Conservation (phyloP, 2,113 vertebrate genomes). For the Nothoprocta perdicaria region DNA sequence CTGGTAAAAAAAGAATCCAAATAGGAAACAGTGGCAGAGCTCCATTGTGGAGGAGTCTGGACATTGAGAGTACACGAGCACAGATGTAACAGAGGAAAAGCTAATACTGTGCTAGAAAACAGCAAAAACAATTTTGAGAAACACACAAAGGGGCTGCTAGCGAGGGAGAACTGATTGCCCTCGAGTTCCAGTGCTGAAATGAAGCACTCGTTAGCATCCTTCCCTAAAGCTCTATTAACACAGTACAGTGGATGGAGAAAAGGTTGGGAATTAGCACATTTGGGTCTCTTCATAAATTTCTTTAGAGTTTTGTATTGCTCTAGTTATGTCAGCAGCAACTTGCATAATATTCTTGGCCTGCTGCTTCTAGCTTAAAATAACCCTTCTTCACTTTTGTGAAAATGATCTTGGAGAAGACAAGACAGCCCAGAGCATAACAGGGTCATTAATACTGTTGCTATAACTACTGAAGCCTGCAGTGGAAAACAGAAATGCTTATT, state of each 20-base stretch:
- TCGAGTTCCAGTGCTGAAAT: background rate
- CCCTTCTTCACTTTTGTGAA: background rate
- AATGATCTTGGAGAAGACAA: background rate
- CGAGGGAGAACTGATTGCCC: background rate
- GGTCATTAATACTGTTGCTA: slow-evolving; percentile 8
- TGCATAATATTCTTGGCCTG: background rate
- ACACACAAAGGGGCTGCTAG: background rate
- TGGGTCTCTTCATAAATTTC: background rate
- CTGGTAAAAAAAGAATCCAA: background rate
- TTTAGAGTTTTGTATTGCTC: slow-evolving; percentile 2
- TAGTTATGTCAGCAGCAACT: background rate
- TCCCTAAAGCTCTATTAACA: background rate
- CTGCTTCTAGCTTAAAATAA: slow-evolving; percentile 33
- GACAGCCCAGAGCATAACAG: background rate
- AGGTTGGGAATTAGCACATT: background rate
- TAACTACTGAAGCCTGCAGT: slow-evolving; percentile 32
- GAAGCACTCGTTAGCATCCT: background rate
- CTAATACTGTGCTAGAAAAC: background rate
- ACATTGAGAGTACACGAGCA: background rate
- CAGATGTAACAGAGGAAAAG: background rate
- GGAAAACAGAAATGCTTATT: slow-evolving; percentile 4
- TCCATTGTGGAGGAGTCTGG: background rate
- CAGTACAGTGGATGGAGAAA: background rate
- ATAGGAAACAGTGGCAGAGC: background rate
- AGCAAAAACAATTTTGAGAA: background rate